These are phyloP conservation scores for Acipenser ruthenus DNA, from an alignment of 2,797 vertebrate species.

Conservation along the genomic window DNA sequence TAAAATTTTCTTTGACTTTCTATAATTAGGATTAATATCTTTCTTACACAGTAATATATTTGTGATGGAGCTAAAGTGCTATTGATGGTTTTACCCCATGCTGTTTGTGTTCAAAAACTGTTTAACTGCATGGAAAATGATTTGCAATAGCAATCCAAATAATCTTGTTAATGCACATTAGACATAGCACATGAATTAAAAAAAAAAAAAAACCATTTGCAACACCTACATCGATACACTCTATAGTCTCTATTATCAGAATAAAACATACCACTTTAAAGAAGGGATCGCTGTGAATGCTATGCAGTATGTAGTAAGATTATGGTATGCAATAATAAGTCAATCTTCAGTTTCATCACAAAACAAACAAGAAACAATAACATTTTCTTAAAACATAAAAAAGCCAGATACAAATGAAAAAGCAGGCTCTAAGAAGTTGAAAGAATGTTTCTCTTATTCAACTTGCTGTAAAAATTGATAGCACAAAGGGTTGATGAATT, in stretches of 20 bases:
- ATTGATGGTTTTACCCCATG: slow-evolving; percentile 43
- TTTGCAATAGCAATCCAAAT: slow-evolving; percentile 68
- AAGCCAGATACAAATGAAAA: no score
- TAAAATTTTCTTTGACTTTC: no score
- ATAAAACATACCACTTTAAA: slow-evolving; percentile 18
- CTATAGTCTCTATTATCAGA: slow-evolving; percentile 13
- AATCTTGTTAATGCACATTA: slow-evolving; percentile 68
- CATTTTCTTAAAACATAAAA: no score
- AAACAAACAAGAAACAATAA: no score
- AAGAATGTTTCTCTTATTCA: no score
- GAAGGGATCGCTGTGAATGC: not conserved
- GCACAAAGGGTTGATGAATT: no score
- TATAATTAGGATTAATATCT: no score
- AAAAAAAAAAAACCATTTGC: slow-evolving; percentile 41
- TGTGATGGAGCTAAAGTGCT: slow-evolving; percentile 23
- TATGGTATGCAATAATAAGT: no score
- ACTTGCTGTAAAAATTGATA: no score
- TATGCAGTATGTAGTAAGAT: no score
- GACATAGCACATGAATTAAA: slow-evolving; percentile 51
- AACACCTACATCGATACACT: slow-evolving; percentile 51
- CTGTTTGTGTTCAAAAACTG: slow-evolving; percentile 39
- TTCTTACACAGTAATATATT: not conserved
- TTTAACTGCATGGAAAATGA: slow-evolving; percentile 53
- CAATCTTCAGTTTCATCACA: no score
- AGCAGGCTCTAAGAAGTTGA: no score